A percentile compares a stretch with the other conserved stretches of the same genome.
Evolutionary conservation across 2,888 invertebrate genomes (phyloP).

Genomic region (Sesia bembeciformis): DNA sequence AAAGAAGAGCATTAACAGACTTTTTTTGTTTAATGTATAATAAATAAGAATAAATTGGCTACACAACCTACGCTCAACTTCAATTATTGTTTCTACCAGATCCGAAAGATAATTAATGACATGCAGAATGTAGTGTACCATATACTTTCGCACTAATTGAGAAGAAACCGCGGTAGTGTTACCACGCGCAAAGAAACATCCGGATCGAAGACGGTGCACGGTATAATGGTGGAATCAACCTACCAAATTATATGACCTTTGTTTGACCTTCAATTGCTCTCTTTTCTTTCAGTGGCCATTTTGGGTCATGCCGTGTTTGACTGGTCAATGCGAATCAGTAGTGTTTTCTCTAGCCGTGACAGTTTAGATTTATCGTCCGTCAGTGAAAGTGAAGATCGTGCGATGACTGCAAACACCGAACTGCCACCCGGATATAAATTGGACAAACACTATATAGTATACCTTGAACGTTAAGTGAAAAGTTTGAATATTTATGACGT

Average conservation of each 20-base stretch:
- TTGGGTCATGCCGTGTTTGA: neutral
- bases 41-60: constrained; percentile 17
- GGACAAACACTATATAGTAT: too few species aligned
- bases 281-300: neutral
- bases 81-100: constrained; percentile 28
- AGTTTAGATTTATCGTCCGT: constrained; percentile 42
- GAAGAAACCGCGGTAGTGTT: neutral
- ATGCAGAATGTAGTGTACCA: neutral
- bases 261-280: too few species aligned
- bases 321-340: neutral
- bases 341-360: constrained; percentile 37
- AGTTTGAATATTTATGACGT: too few species aligned
- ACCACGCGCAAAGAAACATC: neutral
- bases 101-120: constrained; percentile 17
- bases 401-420: constrained; percentile 27
- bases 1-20: too few species aligned
- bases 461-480: too few species aligned
- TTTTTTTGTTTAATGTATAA: neutral
- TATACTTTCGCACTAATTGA: neutral
- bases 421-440: too few species aligned
- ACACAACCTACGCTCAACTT: constrained; percentile 21
- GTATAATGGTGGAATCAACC: too few species aligned
- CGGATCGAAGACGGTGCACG: too few species aligned
- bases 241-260: too few species aligned
- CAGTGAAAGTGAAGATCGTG: constrained; percentile 55